These are phyloP conservation scores for Brachyhypopomus gauderio DNA, from an alignment of 2,113 vertebrate genomes.

Conservation along the genomic window DNA sequence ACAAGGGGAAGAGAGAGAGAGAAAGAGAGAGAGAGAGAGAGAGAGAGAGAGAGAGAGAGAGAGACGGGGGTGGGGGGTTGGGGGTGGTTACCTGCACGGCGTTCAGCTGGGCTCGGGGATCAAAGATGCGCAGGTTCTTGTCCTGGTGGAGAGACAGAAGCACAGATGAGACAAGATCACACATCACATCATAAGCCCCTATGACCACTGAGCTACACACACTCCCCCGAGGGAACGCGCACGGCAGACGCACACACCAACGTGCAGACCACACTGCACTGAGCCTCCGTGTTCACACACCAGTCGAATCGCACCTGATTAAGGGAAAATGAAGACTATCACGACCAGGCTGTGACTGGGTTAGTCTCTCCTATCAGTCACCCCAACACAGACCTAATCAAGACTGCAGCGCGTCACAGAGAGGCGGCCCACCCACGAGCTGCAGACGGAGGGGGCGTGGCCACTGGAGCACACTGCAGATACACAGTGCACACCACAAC, in stretches of 20 bases:
- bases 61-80: background rate
- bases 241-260: background rate
- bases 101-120: slow-evolving; percentile 82
- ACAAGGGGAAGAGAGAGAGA: no score
- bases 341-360: slow-evolving; percentile 68
- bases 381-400: slow-evolving; percentile 46
- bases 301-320: slow-evolving; percentile 54
- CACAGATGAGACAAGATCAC: background rate
- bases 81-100: slow-evolving; percentile 81
- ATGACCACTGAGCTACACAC: background rate
- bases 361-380: slow-evolving; percentile 54
- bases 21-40: background rate
- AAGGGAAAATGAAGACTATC: slow-evolving; percentile 73
- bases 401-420: slow-evolving; percentile 46
- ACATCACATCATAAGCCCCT: no score
- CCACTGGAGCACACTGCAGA: slow-evolving; percentile 54
- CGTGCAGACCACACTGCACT: background rate
- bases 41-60: background rate
- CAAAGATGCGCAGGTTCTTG: slow-evolving; percentile 92
- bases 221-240: background rate
- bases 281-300: background rate
- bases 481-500: slow-evolving; percentile 42
- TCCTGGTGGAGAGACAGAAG: slow-evolving; percentile 75
- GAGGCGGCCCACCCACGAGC: slow-evolving; percentile 66
- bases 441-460: slow-evolving; percentile 47